Evolutionary conservation across 2,888 invertebrate genomes (phyloP), one percentile per base, ranked within the genome.

Genomic region (Esperia sulphurella): DNA sequence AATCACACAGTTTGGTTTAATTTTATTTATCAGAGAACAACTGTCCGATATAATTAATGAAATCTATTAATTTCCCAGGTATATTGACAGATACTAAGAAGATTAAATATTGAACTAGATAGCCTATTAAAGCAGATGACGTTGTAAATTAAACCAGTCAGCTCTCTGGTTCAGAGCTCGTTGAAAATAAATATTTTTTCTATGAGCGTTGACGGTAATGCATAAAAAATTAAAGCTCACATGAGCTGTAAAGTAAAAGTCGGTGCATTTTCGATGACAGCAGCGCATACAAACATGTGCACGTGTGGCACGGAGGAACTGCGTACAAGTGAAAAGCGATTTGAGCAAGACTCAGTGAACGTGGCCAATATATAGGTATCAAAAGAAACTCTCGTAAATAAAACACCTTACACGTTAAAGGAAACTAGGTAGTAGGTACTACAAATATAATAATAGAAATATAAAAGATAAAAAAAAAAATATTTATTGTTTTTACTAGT

Each of bases 191-290:
- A 79, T 71, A 71, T 71, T 70, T 69, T n/a, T 61, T 60, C 60
- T 66, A 61, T 63, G 71, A 64, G 61, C 58, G 59, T 10, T 33
- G 49, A 50, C 57, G 54, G 65, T 68, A 68, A 71, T 70, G 63
- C 61, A 52, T 68, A 68, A 73, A 75, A 61, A 66, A 68, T 59
- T 59, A 65, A 69, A 61, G 61, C 57, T 52, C 58, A 55, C 58
- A 56, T 63, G 58, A 64, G 57, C 53, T 52, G 52, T 52, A 46
- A 51, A 51, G 50, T 51, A 54, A 51, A 48, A 58, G 60, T 57
- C 63, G 57, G 63, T 72, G 69, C 71, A 68, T 76, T 35, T 73
- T 73, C 75, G 79, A 79, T 78, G 79, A 79, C 79, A 76, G 74
- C 79, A 76, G 74, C 59, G 46, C 63, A 66, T 57, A 71, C 71